Base-by-base conservation (phyloP, 2,797 vertebrate genomes). In the Natrix natrix region DNA sequence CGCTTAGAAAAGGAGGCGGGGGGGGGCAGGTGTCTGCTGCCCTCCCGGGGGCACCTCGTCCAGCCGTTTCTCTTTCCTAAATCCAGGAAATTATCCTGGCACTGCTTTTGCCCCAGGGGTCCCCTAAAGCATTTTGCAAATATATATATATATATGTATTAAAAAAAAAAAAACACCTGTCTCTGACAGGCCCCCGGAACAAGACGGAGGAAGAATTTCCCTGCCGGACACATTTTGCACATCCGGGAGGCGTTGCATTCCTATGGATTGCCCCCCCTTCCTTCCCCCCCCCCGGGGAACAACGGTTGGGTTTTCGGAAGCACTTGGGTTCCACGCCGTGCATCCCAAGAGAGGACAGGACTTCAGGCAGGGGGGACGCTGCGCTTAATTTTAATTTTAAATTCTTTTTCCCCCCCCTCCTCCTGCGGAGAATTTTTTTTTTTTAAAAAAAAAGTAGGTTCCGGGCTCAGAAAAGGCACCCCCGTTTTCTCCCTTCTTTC, bases 361-460 rank as follows among this genome's bases (percentile, higher is more conserved):
- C n/a, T 52, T 52, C 48, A 52, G 48, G 48, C 5, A 3, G 5
- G 55, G 32, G 22, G 60, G 16, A 6, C 1, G 54, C 74, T 92
- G 37, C 92, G 90, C 37, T 78, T 78, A 32, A 32, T 69, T 32
- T n/a, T 69, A 43, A 22, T 78, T 43, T 43, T 20, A 37, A 37
- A 37, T 78, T 37, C 32, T 78, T 10, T 32, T 6, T 1, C 5
- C 11, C 11, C 28, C 28, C 13, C 63, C 63, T 66, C 61, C 13
- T 32, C 28, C 28, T 13, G 26, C 11, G 13, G 28, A n/a, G 26
- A 3, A 11, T 43, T 43, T 43, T 61, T 26, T 10, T 10, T 1
- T 5, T 57, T 17, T 6, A 16, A 57, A 57, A 61, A 52, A 52
- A 94, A 94, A 94, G 94, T 95, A 61, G 96, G 94, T 97, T 97